These are phyloP conservation scores for Hemitrygon akajei DNA, from an alignment of 2,797 vertebrate species.

Conservation along the genomic window DNA sequence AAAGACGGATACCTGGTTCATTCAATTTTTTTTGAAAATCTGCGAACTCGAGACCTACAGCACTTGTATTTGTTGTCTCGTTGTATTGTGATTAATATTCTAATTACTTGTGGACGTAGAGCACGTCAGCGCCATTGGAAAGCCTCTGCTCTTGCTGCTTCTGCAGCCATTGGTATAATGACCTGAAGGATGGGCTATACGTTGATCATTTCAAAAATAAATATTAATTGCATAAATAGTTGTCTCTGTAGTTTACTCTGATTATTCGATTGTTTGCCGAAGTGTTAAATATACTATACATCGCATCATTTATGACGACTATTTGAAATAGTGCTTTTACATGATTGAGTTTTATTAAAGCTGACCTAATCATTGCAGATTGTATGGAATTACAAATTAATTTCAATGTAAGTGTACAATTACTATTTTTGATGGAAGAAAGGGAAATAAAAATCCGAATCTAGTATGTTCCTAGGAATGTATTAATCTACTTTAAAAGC, in stretches of 20 bases:
- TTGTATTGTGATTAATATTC: slow-evolving; percentile 15
- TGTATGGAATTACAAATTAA: not conserved
- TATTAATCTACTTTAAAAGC: not conserved
- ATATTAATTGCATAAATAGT: not conserved
- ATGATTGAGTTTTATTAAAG: not conserved
- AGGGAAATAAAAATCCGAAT: not conserved
- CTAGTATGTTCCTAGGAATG: not conserved
- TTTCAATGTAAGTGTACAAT: not conserved
- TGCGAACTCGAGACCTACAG: not conserved
- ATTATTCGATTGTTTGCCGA: slow-evolving; percentile 3
- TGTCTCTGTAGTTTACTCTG: not conserved
- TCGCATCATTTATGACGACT: not conserved
- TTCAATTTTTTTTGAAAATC: not conserved
- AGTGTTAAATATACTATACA: not conserved
- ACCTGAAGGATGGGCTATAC: not conserved
- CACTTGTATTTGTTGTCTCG: slow-evolving; percentile 8
- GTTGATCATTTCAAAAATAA: not conserved
- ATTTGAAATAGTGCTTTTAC: not conserved
- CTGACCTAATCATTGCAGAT: not conserved
- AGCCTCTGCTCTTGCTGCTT: not conserved
- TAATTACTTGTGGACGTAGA: slow-evolving; percentile 13
- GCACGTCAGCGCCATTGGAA: slow-evolving; percentile 17
- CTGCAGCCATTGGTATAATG: slow-evolving; percentile 2
- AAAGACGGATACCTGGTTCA: not conserved
- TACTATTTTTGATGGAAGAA: not conserved